phyloP scores from a whole-genome alignment of 2,797 vertebrate genomes.

The Fringilla coelebs region DNA sequence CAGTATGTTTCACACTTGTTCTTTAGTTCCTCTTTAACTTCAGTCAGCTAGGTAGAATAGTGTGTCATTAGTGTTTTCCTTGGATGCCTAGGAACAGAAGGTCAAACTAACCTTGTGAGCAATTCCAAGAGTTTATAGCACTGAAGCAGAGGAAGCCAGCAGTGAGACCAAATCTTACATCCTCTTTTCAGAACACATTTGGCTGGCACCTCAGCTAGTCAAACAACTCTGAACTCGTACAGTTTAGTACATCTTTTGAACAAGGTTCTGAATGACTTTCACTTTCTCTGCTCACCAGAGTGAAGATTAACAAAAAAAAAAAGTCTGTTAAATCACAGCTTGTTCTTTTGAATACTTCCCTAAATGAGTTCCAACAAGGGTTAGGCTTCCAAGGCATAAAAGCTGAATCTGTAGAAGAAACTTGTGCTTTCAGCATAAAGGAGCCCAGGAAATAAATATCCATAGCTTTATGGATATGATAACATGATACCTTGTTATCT shows the following conservation, averaged over 20 bases:
- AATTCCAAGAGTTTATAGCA: constrained; percentile 26
- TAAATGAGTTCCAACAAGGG: not conserved
- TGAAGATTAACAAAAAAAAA: not conserved
- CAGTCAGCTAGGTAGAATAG: not conserved
- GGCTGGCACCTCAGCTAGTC: constrained; percentile 1
- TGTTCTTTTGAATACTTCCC: not conserved
- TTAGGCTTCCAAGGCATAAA: not conserved
- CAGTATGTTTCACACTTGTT: not conserved
- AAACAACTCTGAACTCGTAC: not conserved
- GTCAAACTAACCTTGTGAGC: not conserved
- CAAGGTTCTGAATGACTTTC: not conserved
- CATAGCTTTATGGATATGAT: not conserved
- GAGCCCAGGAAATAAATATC: not conserved
- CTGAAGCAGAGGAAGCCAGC: not conserved
- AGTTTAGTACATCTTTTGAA: not conserved
- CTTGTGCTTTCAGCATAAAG: not conserved
- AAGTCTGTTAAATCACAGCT: not conserved
- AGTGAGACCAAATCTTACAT: not conserved
- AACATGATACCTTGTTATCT: not conserved
- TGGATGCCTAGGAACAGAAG: not conserved
- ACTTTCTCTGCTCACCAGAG: not conserved
- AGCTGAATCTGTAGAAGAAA: not conserved
- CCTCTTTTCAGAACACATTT: not conserved
- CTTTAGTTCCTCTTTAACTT: not conserved
- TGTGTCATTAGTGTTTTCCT: not conserved